Base-by-base conservation (phyloP, 2,888 invertebrate species). In the Eudasyphora cyanicolor region DNA sequence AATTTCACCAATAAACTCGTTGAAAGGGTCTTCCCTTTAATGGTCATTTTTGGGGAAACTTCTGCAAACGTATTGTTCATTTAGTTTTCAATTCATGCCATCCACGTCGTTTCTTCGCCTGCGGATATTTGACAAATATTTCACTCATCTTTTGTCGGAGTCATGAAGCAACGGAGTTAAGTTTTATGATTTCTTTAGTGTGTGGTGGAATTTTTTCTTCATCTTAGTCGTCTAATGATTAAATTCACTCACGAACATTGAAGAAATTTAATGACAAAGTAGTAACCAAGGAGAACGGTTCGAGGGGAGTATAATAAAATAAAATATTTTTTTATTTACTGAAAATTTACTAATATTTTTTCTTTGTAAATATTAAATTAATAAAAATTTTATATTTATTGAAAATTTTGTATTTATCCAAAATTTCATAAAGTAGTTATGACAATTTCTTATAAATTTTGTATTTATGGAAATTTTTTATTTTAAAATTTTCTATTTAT, bases 181-280 rank as follows among this genome's bases (percentile, higher is more conserved):
- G 12, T 60, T 60, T 60, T 60, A 60, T 29, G 60, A 60, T 29
- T 60, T 60, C 14, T 60, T 60, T 27, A 10, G 27, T 57, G 12
- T 57, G 24, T 10, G 27, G 27, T 49, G 49, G 6, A 14, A 27
- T 10, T 45, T 57, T 57, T 24, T 27, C 14, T 57, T 27, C 12
- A 27, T 57, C 14, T 57, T 19, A 21, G 24, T 45, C 17, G 60
- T 62, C 62, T 42, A 62, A 45, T 62, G 62, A 74, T 74, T 74
- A 74, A 74, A 74, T 60, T 74, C 74, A 74, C 60, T 74, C 74
- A 74, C 74, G 74, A 38, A 74, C 42, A 57, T 64, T 38, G 17
- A 21, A 54, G 21, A 21, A 12, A 54, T 54, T 54, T 21, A 2
- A 54, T 2, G 19, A 54, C 4, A 4, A n/a, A n/a, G n/a, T n/a